Conservation (phyloP, 2,888 invertebrate genomes). For the Girardia tigrina region DNA sequence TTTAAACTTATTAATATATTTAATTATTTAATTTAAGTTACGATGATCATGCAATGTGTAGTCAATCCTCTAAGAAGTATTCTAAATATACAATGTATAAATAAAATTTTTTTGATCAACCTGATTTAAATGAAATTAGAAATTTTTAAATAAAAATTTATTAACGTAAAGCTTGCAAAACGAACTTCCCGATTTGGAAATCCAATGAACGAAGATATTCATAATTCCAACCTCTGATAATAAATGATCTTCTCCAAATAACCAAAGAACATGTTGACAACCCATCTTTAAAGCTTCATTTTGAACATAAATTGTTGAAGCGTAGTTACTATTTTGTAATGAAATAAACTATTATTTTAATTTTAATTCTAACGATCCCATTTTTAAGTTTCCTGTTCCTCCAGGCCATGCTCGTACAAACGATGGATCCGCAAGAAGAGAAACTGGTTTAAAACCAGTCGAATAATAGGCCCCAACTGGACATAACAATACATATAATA, state of each 20-base stretch:
- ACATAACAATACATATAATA: constrained; percentile 75
- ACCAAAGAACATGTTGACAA: constrained; percentile 70
- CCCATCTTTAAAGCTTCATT: constrained; percentile 58
- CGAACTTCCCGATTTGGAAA: constrained; percentile 75
- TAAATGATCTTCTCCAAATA: constrained; percentile 78
- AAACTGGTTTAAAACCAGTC: constrained; percentile 60
- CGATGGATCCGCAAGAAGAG: constrained; percentile 76
- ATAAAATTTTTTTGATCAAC: too few relatives aligned
- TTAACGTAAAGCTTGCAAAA: too few relatives aligned
- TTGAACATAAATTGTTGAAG: constrained; percentile 54
- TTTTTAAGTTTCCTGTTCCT: constrained; percentile 81
- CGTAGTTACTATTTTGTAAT: constrained; percentile 52
- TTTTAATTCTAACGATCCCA: constrained; percentile 75
- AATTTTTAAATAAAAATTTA: too few relatives aligned
- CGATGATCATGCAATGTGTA: too few relatives aligned
- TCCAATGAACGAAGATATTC: constrained; percentile 80
- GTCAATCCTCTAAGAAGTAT: too few relatives aligned
- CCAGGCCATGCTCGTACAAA: constrained; percentile 66
- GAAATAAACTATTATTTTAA: constrained; percentile 50
- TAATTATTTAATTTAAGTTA: too few relatives aligned
- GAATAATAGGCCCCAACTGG: constrained; percentile 86
- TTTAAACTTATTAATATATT: too few relatives aligned
- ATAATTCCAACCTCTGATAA: constrained; percentile 94
- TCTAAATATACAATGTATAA: too few relatives aligned
- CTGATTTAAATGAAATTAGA: too few relatives aligned